Conservation (phyloP, 2,113 vertebrate genomes). For the Burhinus oedicnemus region DNA sequence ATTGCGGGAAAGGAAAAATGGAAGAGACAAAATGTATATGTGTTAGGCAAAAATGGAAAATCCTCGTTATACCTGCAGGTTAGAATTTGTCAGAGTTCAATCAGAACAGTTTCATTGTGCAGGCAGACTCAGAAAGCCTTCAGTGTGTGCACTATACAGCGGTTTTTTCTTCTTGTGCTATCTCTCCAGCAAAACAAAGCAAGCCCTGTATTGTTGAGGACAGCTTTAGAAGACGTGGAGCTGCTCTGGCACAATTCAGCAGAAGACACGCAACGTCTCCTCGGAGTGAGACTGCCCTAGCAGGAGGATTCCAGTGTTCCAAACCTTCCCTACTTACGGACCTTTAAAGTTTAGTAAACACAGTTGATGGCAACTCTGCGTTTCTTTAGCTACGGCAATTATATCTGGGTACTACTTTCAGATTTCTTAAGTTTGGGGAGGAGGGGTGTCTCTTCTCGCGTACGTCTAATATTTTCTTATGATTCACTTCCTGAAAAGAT, state of each 20-base stretch:
- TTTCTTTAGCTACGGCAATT: background rate
- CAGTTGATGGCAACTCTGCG: background rate
- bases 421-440: background rate
- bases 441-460: background rate
- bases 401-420: background rate
- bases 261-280: background rate
- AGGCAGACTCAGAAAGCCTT: conserved; percentile 21
- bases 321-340: background rate
- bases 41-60: conserved; percentile 59
- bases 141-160: background rate
- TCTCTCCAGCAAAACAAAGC: conserved; percentile 35
- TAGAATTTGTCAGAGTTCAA: conserved; percentile 54
- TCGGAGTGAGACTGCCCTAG: background rate
- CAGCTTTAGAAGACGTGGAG: conserved; percentile 6
- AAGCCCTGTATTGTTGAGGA: background rate
- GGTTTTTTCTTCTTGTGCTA: conserved; percentile 11
- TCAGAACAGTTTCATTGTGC: conserved; percentile 2
- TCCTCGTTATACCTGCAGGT: conserved; percentile 27
- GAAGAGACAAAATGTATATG: conserved; percentile 32
- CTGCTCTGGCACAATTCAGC: conserved; percentile 15
- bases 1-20: conserved; percentile 25
- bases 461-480: background rate
- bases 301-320: background rate
- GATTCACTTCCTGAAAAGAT: conserved; percentile 29
- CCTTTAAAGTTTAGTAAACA: conserved; percentile 20